Evolutionary conservation across 2,888 invertebrate genomes (phyloP).

Genomic region (Muscina levida): DNA sequence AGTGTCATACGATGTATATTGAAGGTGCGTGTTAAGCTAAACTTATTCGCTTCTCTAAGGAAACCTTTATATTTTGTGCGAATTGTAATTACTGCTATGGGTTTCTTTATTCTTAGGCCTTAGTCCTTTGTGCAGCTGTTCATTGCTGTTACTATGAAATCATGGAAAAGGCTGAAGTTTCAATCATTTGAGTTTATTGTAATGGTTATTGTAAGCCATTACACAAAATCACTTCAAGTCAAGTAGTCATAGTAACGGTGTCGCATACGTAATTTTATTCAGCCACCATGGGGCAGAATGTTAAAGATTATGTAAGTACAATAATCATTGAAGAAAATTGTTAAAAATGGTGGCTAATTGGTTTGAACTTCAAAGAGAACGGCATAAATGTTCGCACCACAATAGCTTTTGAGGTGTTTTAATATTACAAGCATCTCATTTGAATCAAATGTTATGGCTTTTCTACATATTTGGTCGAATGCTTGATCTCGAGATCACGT

Average conservation of each 20-base stretch:
- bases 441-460: too few relatives aligned
- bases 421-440: too few relatives aligned
- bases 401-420: too few relatives aligned
- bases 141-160: background rate
- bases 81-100: too few relatives aligned
- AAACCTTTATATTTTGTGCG: too few relatives aligned
- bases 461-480: too few relatives aligned
- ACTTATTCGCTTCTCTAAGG: too few relatives aligned
- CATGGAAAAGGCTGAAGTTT: constrained; percentile 8
- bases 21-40: background rate
- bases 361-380: too few relatives aligned
- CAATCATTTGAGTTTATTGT: constrained; percentile 3
- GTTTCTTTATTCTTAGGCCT: constrained; percentile 1
- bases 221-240: too few relatives aligned
- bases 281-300: background rate
- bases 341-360: background rate
- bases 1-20: background rate
- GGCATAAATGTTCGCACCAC: too few relatives aligned
- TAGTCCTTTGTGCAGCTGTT: background rate
- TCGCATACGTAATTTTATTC: background rate
- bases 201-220: constrained; percentile 9
- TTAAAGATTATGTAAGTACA: background rate
- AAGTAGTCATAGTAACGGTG: too few relatives aligned
- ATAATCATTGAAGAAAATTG: background rate
- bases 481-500: too few relatives aligned